Evolutionary conservation across 2,888 invertebrate species (phyloP).

Genomic region (Chydorus sphaericus): DNA sequence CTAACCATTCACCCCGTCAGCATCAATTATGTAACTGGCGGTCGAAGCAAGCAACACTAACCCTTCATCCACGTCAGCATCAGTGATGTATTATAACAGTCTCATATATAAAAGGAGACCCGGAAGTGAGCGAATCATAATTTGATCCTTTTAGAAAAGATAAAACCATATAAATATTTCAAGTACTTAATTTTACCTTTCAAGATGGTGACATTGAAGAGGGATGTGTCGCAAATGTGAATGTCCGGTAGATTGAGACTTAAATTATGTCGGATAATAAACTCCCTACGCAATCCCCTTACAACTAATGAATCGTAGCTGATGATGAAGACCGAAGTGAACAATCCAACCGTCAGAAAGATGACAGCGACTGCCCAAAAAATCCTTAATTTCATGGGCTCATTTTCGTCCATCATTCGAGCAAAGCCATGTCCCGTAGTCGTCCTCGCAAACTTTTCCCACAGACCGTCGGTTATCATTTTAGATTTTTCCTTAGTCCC

Average conservation of each 20-base stretch:
- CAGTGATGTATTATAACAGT: too few relatives aligned
- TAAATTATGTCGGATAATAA: not conserved
- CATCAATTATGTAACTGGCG: too few relatives aligned
- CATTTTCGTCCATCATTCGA: not conserved
- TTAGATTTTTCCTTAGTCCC: too few relatives aligned
- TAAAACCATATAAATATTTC: too few relatives aligned
- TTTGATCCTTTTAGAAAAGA: too few relatives aligned
- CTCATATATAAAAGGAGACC: too few relatives aligned
- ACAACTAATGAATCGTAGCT: not conserved
- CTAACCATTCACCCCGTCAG: too few relatives aligned
- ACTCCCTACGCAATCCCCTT: slow-evolving; percentile 2
- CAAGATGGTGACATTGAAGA: not conserved
- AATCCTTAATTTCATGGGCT: not conserved
- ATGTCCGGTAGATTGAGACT: slow-evolving; percentile 1
- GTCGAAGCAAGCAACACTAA: too few relatives aligned
- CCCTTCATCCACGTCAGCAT: too few relatives aligned
- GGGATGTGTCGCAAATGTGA: slow-evolving; percentile 7
- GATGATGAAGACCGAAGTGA: not conserved
- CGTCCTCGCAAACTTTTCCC: not conserved
- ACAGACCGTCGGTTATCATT: too few relatives aligned
- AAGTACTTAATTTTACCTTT: too few relatives aligned
- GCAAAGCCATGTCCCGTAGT: slow-evolving; percentile 10
- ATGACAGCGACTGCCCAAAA: not conserved
- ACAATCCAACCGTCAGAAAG: not conserved
- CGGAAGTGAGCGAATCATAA: too few relatives aligned